A percentile compares a stretch with the other conserved stretches of the same genome.
Evolutionary conservation across 2,888 invertebrate genomes (phyloP).

Genomic region (Incurvaria masculella): DNA sequence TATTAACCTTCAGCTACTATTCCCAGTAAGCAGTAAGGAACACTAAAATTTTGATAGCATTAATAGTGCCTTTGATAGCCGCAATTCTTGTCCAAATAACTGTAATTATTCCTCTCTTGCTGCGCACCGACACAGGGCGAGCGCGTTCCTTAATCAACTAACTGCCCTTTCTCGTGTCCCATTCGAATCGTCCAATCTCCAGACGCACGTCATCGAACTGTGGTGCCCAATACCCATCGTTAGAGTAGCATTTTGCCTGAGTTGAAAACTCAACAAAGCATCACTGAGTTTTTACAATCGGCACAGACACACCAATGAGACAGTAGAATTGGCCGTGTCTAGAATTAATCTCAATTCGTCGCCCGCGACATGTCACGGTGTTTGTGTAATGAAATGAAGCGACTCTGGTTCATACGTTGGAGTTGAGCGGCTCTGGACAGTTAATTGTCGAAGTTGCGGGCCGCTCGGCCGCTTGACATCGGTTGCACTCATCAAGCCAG

Average conservation of each 20-base stretch:
- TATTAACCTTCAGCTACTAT: background rate
- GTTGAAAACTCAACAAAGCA: too few relatives aligned
- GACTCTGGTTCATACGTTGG: slow-evolving; percentile 52
- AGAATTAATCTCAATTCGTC: slow-evolving; percentile 54
- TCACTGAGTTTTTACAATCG: too few relatives aligned
- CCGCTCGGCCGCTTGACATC: slow-evolving; percentile 47
- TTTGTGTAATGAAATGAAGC: slow-evolving; percentile 50
- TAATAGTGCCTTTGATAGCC: background rate
- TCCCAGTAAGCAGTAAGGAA: background rate
- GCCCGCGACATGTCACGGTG: slow-evolving; percentile 48
- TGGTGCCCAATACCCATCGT: too few relatives aligned
- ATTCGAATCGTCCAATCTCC: too few relatives aligned
- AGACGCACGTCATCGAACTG: too few relatives aligned
- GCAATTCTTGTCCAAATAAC: background rate
- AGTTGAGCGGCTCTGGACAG: slow-evolving; percentile 54
- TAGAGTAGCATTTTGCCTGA: too few relatives aligned
- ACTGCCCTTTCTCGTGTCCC: background rate
- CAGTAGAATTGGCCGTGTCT: slow-evolving; percentile 28
- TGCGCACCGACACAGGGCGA: background rate
- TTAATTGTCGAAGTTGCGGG: slow-evolving; percentile 52
- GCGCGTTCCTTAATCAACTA: background rate
- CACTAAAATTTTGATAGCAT: background rate
- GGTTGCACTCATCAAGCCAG: slow-evolving; percentile 51
- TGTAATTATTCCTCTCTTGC: background rate
- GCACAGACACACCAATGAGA: slow-evolving; percentile 8